Percentiles rank a stretch among this genome's conserved stretches.
These are phyloP conservation scores for Hydrozoanthus tunicans DNA, from an alignment of 64 coral and sea anemone genomes.

Conservation along the genomic window DNA sequence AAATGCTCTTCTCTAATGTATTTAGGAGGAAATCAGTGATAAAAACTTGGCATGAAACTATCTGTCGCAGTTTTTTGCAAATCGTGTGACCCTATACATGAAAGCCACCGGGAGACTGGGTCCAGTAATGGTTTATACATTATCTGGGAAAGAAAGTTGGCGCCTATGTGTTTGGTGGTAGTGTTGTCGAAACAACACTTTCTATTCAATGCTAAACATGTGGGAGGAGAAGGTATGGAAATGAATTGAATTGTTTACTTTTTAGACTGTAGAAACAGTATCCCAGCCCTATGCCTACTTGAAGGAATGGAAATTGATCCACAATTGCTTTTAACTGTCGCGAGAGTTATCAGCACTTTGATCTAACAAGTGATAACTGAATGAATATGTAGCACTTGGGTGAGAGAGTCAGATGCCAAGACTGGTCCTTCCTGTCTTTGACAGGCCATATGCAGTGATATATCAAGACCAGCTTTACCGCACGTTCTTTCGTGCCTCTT, in stretches of 20 bases:
- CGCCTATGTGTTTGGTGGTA: conserved; percentile 48
- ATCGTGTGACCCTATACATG: neutral
- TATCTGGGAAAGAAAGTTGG: conserved; percentile 34
- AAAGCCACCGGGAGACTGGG: neutral
- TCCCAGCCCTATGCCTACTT: conserved; percentile 13
- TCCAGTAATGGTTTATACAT: neutral
- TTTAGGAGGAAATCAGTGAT: conserved; percentile 47
- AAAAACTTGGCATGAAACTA: conserved; percentile 10
- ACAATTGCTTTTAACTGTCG: conserved; percentile 53
- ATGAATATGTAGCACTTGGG: conserved; percentile 31
- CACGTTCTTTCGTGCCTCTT: neutral
- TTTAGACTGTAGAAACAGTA: conserved; percentile 52
- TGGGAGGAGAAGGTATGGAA: conserved; percentile 55
- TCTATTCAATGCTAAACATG: conserved; percentile 44
- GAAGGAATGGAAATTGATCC: conserved; percentile 43
- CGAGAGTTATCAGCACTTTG: conserved; percentile 43
- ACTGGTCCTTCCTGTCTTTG: conserved; percentile 42
- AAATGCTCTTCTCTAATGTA: conserved; percentile 25
- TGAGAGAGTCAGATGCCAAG: conserved; percentile 42
- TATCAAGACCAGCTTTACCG: conserved; percentile 38
- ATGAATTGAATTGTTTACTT: conserved; percentile 54
- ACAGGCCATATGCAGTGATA: conserved; percentile 37
- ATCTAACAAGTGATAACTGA: conserved; percentile 24
- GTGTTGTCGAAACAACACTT: conserved; percentile 5
- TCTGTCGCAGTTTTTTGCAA: neutral